Base-by-base conservation (phyloP, 2,888 invertebrate species). In the Nymphalis polychloros region DNA sequence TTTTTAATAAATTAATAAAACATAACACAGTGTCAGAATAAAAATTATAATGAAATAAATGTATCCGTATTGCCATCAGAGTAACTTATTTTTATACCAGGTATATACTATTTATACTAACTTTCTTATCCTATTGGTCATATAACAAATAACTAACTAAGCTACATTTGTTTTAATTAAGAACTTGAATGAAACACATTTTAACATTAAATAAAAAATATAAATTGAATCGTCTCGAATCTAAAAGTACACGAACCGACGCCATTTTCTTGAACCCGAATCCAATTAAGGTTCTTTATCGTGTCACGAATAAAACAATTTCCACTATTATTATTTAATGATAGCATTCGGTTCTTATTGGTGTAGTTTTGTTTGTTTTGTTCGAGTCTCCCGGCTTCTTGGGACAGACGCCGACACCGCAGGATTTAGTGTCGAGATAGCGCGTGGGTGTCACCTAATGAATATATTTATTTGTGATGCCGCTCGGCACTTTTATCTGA, bases 381-480 rank as follows among this genome's bases (percentile, higher is more conserved):
- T 77, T 73, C 69, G 72, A 72, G 81, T 78, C 78, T 52, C 78
- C 79, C 81, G 80, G 82, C 80, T 82, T 80, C 81, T 80, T 77
- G 75, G 81, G 87, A 88, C 89, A 85, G 88, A 81, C 87, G 85
- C 85, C 87, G 88, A 87, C 87, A 82, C 77, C 76, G 82, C 83
- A 87, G 90, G 90, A 92, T 92, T 92, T 92, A 92, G 86, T 89
- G 85, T 82, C 84, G 81, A 84, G 90, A 92, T 90, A 90, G 74
- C 79, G 87, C 86, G 92, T 92, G 90, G 92, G 92, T 90, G 92
- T 92, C 87, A 84, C 87, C 89, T 92, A 92, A 92, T 92, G 92
- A 92, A 92, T 91, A 90, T 90, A 91, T 89, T 90, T 92, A 91
- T 91, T 92, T 91, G 85, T 85, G 84, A 79, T 78, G 81, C 78